A percentile compares a stretch with the other conserved stretches of the same genome.
phyloP scores from a whole-genome alignment of 2,888 invertebrate species.

The Belgica antarctica region DNA sequence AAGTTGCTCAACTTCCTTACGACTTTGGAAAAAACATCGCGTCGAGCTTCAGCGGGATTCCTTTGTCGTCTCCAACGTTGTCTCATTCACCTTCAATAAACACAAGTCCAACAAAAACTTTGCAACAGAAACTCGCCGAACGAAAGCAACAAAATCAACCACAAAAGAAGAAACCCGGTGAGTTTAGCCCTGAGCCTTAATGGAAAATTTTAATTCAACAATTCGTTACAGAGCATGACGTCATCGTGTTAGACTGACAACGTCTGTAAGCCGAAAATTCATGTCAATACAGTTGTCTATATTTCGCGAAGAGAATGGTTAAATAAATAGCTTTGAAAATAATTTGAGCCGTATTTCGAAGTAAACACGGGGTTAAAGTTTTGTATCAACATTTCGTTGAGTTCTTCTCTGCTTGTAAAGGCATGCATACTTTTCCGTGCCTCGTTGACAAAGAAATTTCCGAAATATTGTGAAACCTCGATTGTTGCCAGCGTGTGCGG shows the following conservation, averaged over 20 bases:
- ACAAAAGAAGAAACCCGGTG: conserved; percentile 30
- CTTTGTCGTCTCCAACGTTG: conserved; percentile 27
- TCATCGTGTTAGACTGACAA: conserved; percentile 31
- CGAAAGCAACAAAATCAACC: conserved; percentile 56
- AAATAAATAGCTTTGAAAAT: conserved; percentile 66
- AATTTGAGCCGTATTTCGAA: conserved; percentile 58
- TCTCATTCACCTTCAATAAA: conserved; percentile 48
- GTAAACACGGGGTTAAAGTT: conserved; percentile 65
- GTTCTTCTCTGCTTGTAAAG: conserved; percentile 56
- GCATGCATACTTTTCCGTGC: conserved; percentile 62
- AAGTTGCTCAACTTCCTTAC: conserved; percentile 33
- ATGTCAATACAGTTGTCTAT: neutral
- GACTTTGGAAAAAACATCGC: conserved; percentile 41
- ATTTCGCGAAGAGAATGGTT: conserved; percentile 47
- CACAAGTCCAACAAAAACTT: conserved; percentile 62
- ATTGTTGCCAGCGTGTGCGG: conserved; percentile 64
- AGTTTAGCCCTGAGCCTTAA: neutral
- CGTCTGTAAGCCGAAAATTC: neutral
- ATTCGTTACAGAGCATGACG: conserved; percentile 38
- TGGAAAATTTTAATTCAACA: neutral
- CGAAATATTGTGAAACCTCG: conserved; percentile 67
- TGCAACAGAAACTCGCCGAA: conserved; percentile 68
- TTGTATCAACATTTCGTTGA: conserved; percentile 63
- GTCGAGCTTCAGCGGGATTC: conserved; percentile 37
- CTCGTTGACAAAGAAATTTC: conserved; percentile 74